Percentiles rank a stretch among this genome's conserved stretches.
These are phyloP conservation scores for Alosa sapidissima DNA, from an alignment of 2,797 vertebrate genomes.

Conservation along the genomic window DNA sequence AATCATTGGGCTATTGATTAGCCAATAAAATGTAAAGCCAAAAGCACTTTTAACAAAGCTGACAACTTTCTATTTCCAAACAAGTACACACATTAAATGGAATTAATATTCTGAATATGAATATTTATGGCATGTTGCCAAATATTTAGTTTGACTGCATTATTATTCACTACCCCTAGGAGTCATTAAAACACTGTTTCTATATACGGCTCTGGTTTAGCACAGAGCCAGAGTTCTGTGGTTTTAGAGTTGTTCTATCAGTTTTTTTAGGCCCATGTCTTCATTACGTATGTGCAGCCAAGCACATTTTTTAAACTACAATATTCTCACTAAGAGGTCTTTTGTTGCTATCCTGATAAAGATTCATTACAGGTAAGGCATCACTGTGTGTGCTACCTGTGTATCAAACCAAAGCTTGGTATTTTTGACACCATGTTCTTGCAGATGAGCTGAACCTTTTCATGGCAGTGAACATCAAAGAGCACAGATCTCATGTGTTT, in stretches of 20 bases:
- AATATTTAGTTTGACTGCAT: not conserved
- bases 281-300: not conserved
- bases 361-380: not conserved
- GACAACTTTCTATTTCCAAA: not conserved
- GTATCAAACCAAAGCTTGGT: too few species aligned
- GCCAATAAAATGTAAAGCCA: not conserved
- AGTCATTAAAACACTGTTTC: not conserved
- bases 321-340: not conserved
- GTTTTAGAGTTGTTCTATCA: slow-evolving; percentile 36
- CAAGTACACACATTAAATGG: not conserved
- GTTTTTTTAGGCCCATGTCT: not conserved
- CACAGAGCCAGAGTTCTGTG: slow-evolving; percentile 24
- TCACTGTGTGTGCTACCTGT: too few species aligned
- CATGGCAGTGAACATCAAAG: too few species aligned
- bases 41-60: not conserved
- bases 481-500: too few species aligned
- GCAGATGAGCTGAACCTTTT: too few species aligned
- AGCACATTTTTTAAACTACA: not conserved
- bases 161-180: not conserved
- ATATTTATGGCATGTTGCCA: not conserved
- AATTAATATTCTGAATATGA: not conserved
- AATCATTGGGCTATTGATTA: slow-evolving; percentile 38
- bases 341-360: not conserved
- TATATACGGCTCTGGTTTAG: not conserved
- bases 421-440: too few species aligned